These are phyloP conservation scores for Aradus depressus DNA, from an alignment of 2,888 invertebrate species.

Conservation along the genomic window DNA sequence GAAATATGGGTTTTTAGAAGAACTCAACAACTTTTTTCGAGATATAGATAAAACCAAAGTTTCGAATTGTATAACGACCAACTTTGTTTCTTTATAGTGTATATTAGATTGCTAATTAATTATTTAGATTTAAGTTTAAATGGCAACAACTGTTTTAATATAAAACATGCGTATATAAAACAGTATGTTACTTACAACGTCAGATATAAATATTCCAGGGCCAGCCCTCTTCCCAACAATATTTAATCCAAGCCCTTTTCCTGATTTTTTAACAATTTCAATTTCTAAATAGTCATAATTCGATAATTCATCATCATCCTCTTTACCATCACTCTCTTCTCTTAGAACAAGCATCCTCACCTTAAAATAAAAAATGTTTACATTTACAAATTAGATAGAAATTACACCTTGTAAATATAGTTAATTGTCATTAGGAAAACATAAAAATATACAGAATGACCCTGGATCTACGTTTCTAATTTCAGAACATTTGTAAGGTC, in stretches of 20 bases:
- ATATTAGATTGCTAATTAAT: no score
- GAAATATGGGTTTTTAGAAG: no score
- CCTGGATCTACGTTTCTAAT: no score
- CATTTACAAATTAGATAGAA: neutral
- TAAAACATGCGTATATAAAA: no score
- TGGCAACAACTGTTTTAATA: neutral
- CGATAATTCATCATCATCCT: slow-evolving; percentile 48
- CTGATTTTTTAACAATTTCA: slow-evolving; percentile 76
- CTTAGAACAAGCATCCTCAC: slow-evolving; percentile 74
- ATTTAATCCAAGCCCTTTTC: slow-evolving; percentile 78
- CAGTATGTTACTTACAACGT: slow-evolving; percentile 79
- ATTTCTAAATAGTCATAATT: slow-evolving; percentile 57
- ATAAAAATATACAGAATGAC: no score
- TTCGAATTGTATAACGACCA: no score
- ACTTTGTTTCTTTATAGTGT: no score
- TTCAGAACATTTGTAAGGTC: no score
- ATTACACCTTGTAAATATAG: neutral
- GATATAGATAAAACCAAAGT: no score
- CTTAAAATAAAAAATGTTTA: slow-evolving; percentile 37
- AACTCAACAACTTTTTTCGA: no score
- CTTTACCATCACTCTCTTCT: slow-evolving; percentile 39
- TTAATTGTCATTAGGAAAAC: no score
- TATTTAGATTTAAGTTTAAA: neutral
- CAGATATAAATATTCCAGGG: slow-evolving; percentile 81
- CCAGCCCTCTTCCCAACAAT: slow-evolving; percentile 65